Conservation (phyloP, 2,113 vertebrate species). For the Probosciger aterrimus region DNA sequence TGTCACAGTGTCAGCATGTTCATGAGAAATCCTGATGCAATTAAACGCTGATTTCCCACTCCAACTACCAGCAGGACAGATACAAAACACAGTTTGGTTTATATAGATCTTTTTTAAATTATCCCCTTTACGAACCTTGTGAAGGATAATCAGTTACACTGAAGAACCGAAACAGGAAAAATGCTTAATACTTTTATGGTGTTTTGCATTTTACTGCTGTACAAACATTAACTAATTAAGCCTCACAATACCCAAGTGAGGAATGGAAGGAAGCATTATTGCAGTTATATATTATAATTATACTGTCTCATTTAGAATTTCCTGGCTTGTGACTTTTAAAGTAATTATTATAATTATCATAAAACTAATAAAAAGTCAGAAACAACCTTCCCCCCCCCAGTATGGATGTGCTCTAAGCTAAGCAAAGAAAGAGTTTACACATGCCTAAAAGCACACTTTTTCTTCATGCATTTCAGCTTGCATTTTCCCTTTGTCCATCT, state of each 20-base stretch:
- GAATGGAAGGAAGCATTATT: constrained; percentile 52
- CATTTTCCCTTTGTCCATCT: not conserved
- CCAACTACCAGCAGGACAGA: constrained; percentile 2
- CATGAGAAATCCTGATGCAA: constrained; percentile 15
- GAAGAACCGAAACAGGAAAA: not conserved
- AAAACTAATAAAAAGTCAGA: constrained; percentile 52
- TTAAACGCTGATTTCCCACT: constrained; percentile 37
- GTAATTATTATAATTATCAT: constrained; percentile 49
- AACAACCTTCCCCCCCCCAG: not conserved
- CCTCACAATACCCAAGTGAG: constrained; percentile 43
- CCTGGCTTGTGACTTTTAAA: constrained; percentile 44
- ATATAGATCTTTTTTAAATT: not conserved
- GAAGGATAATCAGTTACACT: not conserved
- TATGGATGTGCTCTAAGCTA: not conserved
- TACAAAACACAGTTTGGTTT: not conserved
- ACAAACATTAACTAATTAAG: constrained; percentile 58
- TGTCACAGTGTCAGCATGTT: not conserved
- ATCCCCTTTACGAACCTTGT: not conserved
- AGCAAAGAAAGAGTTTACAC: not conserved
- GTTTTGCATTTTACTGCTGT: constrained; percentile 31
- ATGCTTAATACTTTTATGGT: not conserved
- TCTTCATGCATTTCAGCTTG: not conserved
- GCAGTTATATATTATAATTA: constrained; percentile 47
- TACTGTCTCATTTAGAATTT: constrained; percentile 40
- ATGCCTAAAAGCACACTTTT: not conserved